Base-by-base conservation (phyloP, 2,888 invertebrate genomes). In the Aphodius granarius region DNA sequence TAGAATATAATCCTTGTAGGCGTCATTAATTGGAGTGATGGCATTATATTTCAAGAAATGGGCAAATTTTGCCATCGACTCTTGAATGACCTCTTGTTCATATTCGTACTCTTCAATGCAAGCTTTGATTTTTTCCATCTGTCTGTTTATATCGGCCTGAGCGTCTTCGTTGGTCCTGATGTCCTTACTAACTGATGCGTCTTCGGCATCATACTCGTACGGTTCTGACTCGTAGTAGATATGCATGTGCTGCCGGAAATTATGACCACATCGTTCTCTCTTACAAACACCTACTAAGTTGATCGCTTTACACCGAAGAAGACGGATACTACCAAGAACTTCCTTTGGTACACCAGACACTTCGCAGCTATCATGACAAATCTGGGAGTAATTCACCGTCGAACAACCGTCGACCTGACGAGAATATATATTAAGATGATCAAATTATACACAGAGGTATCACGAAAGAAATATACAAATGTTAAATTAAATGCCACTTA, bases 21-120 rank as follows among this genome's bases (percentile, higher is more conserved):
- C n/a, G n/a, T n/a, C 85, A 77, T 83, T 86, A 73, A 83, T 84
- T 0, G 84, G 81, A 1, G 84, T 81, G 19, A 86, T 84, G 0
- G 85, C 85, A 79, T 85, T 85, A 18, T 82, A 80, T 72, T 83
- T 81, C 64, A 86, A 78, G 77, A 85, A 86, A 80, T 84, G 82
- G 0, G 85, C 84, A 79, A 86, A 86, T 73, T 82, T 83, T 1
- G 86, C 85, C 70, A 84, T 83, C 20, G 79, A 77, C 73, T 81
- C 78, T 0, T 83, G 78, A 73, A 86, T 84, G 3, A 74, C 75
- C 4, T 80, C 73, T 13, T 6, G 17, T 15, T 63, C n/a, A 3
- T 64, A 21, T 2, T 66, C 5, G 0, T 16, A 15, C 17, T 63
- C 21, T 63, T 9, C 4, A n/a, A 43, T 4, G 13, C 62, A 16